These are phyloP conservation scores for Tinamus major DNA, from an alignment of 2,797 vertebrate species.

Conservation along the genomic window DNA sequence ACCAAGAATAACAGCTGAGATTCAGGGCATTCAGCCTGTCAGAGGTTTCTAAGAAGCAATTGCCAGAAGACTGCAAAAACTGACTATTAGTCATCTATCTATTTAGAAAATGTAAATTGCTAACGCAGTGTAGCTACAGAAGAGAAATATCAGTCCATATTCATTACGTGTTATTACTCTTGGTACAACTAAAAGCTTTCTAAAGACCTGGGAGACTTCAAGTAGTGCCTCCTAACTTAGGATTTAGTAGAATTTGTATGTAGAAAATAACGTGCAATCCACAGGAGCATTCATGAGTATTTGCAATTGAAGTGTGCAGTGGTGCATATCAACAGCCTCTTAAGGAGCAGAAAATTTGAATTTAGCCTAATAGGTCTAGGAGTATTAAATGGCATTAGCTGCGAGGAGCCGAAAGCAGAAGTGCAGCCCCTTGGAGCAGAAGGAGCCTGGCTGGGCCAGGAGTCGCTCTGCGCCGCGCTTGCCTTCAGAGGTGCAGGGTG, in stretches of 20 bases:
- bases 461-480: not conserved
- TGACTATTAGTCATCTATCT: constrained; percentile 61
- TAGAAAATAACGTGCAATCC: constrained; percentile 68
- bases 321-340: constrained; percentile 45
- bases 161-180: constrained; percentile 61
- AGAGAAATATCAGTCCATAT: constrained; percentile 63
- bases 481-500: not conserved
- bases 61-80: constrained; percentile 60
- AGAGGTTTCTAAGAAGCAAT: constrained; percentile 69
- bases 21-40: constrained; percentile 62
- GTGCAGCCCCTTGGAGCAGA: not conserved
- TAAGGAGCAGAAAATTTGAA: constrained; percentile 60
- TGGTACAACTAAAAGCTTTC: constrained; percentile 71
- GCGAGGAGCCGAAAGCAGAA: constrained; percentile 22
- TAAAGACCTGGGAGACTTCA: constrained; percentile 71
- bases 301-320: constrained; percentile 37
- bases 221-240: constrained; percentile 62
- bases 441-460: constrained; percentile 7
- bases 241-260: constrained; percentile 57
- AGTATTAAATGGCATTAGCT: constrained; percentile 54
- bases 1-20: constrained; percentile 65
- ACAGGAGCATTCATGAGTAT: constrained; percentile 39
- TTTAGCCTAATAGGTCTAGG: constrained; percentile 50
- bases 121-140: constrained; percentile 46
- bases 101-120: constrained; percentile 70